Base-by-base conservation (phyloP, 2,113 vertebrate genomes). In the Ageneiosus marmoratus region DNA sequence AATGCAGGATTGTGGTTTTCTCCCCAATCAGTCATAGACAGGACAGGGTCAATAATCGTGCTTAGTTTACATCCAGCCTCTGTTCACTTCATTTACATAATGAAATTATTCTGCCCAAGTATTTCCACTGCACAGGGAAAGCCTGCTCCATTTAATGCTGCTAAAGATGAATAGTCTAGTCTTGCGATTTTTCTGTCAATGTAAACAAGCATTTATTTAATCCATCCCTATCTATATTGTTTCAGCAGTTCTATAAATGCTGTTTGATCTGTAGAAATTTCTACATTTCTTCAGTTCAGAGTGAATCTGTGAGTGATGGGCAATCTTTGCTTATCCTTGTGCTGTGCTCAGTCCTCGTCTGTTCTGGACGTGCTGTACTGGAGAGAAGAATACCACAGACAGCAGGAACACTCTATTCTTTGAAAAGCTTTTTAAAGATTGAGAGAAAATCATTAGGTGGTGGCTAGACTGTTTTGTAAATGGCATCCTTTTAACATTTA, bases 1-100 rank as follows among this genome's bases (percentile, higher is more conserved):
- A 85, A 88, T 89, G 83, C 62, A 86, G 83, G 87, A 91, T 86
- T 91, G 90, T 32, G 91, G 90, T 84, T 91, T 93, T 88, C 48
- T 87, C 73, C 86, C 88, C 84, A 89, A 88, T 81, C 86, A 87
- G 80, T 87, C 86, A 86, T 78, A 80, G 86, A 69, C 80, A 91
- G 88, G 55, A 87, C 81, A 77, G 86, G 83, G 90, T 90, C 87
- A 89, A 84, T 89, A 89, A 81, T 73, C 50, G 75, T 65, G 70
- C 24, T 56, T 22, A 34, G 70, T 85, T 85, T 77, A 27, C 85
- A 83, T 86, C 79, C 82, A 83, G 80, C 79, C 85, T 82, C 77
- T 79, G 86, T 87, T 83, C 7, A 34, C 86, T 81, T 88, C 83
- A 88, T 91, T 91, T 88, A 85, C 88, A 86, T 89, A 89, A 90